Base-by-base conservation (phyloP, 30 jellyfish, hydroid and myxozoan species). In the Aurelia coerulea region DNA sequence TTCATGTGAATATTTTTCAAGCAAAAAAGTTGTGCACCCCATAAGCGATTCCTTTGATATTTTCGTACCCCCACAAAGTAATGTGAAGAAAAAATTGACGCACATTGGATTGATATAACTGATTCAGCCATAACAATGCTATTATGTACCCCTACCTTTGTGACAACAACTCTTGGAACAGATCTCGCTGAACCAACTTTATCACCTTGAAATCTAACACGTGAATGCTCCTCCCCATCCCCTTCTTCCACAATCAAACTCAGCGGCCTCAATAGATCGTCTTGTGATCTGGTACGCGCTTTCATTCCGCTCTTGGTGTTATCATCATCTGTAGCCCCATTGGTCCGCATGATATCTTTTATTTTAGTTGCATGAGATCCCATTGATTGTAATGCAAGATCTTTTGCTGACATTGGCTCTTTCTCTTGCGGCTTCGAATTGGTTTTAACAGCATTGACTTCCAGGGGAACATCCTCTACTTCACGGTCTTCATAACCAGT, bases 361-460 rank as follows among this genome's bases (percentile, higher is more conserved):
- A 86, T 93, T 23, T 73, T 46, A 37, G 86, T 54, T 4, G 99
- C 99, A 50, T 85, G 90, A 12, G 68, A 32, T 23, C 99, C 99
- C 99, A 95, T 95, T 17, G 98, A 84, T 59, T 93, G 97, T 49
- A 95, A 72, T 13, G 99, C 99, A 54, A 83, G 84, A 51, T 85
- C 95, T 92, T 85, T 86, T 34, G 92, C 94, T 41, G 88, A 35
- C 54, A 41, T 73, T 11, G 65, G 50, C 39, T 62, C 19, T 3
- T 84, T 96, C 41, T 73, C 75, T 13, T 64, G 53, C 66, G 67
- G 74, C 41, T 32, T 39, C 18, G 72, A 68, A 18, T 62, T 37
- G 50, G 23, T 14, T 56, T 5, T 32, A 10, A 37, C 69, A 18
- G 10, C 73, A 51, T 11, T 23, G 31, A 68, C 74, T 68, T 33